Base-by-base conservation (phyloP, 2,888 invertebrate species). In the Pristionchus arcanus region DNA sequence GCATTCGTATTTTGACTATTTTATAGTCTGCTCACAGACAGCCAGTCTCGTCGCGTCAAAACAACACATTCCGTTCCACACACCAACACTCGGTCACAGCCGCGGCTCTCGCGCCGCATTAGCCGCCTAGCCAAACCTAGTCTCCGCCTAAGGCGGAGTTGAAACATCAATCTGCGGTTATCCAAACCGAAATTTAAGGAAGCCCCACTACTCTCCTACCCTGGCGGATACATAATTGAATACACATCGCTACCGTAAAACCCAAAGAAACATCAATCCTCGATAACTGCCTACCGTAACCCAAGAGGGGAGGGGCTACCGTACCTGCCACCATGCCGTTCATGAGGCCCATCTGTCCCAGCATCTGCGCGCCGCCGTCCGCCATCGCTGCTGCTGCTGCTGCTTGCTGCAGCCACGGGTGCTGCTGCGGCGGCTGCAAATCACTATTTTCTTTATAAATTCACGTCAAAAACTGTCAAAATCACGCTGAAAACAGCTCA, bases 251-350 rank as follows among this genome's bases (percentile, higher is more conserved):
- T 49, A 49, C 42, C 42, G 9, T 49, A 49, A 7, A 3, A 11
- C 42, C 7, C 63, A 63, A n/a, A n/a, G 63, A 63, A 63, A 63
- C n/a, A n/a, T 34, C 71, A 34, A 34, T 71, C n/a, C 63, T 11
- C 63, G 11, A 11, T 63, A 63, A 7, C 63, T 25, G 21, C 11
- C 21, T 63, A 63, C n/a, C n/a, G 63, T 63, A 63, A 2, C 63
- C 55, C 16, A n/a, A n/a, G 55, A 4, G 19, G 55, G 16, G 16
- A 2, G 13, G 0, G 31, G 16, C 37, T 77, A 77, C 74, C 74
- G 74, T 81, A 81, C 81, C 81, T 81, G 81, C 81, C n/a, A 34
- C 49, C 81, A 81, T 77, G n/a, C 74, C 71, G 31, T 71, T 31
- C 71, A 71, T 71, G 31, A 71, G 25, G 11, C n/a, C 49, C 81